These are phyloP conservation scores for Nestor notabilis DNA, from an alignment of 2,113 vertebrate species.

Conservation along the genomic window DNA sequence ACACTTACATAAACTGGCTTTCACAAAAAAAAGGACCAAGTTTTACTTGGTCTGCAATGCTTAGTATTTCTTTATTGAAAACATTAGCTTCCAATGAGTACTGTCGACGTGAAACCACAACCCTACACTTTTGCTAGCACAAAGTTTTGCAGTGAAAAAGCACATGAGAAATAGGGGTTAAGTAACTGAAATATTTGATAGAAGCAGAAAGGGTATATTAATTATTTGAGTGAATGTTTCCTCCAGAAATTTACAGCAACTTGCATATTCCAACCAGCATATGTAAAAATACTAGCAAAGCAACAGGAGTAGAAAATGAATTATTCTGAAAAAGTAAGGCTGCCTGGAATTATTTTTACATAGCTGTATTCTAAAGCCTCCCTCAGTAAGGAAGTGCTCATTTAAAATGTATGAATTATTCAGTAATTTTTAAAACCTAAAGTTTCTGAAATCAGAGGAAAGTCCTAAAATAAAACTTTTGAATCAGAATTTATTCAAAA, in stretches of 20 bases:
- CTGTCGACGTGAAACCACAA: not conserved
- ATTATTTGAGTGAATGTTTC: not conserved
- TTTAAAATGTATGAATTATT: conserved; percentile 66
- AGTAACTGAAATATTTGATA: not conserved
- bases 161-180: not conserved
- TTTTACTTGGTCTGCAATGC: not conserved
- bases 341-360: conserved; percentile 47
- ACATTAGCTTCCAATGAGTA: not conserved
- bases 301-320: not conserved
- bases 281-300: conserved; percentile 27
- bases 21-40: not conserved
- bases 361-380: not conserved
- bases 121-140: not conserved
- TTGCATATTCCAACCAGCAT: not conserved
- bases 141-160: not conserved
- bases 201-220: not conserved
- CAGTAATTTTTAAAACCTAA: conserved; percentile 39
- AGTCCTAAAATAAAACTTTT: conserved; percentile 45
- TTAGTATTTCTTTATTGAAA: not conserved
- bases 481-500: conserved; percentile 51
- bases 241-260: not conserved
- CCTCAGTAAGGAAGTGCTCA: conserved; percentile 5
- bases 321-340: conserved; percentile 29
- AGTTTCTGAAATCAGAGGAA: conserved; percentile 22
- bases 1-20: not conserved